Evolutionary conservation across 2,113 vertebrate genomes (phyloP).

Genomic region (Boulengeromyrus knoepffleri): DNA sequence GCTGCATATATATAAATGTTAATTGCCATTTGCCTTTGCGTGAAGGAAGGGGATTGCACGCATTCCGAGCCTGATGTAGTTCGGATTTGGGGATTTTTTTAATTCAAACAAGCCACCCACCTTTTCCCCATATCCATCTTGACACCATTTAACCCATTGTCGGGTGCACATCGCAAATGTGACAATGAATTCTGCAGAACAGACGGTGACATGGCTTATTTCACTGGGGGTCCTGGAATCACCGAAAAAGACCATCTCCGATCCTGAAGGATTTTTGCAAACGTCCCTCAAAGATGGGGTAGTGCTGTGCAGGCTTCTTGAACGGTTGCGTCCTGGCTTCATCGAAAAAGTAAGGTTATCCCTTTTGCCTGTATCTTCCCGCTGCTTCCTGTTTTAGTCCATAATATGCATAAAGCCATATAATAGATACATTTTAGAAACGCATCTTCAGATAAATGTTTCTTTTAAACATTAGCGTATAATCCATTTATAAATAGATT

Average conservation of each 20-base stretch:
- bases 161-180: slow-evolving; percentile 7
- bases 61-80: slow-evolving; percentile 39
- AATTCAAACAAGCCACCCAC: slow-evolving; percentile 13
- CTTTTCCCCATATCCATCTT: neutral
- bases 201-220: slow-evolving; percentile 95
- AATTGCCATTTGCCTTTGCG: slow-evolving; percentile 52
- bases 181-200: slow-evolving; percentile 81
- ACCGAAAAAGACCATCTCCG: slow-evolving; percentile 84
- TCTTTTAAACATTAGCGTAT: neutral
- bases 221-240: slow-evolving; percentile 86
- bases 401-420: neutral
- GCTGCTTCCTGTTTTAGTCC: neutral
- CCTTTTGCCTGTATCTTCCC: neutral
- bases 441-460: neutral
- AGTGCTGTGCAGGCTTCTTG: slow-evolving; percentile 81
- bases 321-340: slow-evolving; percentile 76
- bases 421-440: neutral
- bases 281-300: slow-evolving; percentile 79
- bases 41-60: slow-evolving; percentile 50
- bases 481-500: neutral
- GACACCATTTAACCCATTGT: slow-evolving; percentile 13
- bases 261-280: slow-evolving; percentile 83
- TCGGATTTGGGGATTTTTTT: neutral
- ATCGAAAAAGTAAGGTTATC: slow-evolving; percentile 71
- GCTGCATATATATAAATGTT: slow-evolving; percentile 45